Conservation (phyloP, 2,888 invertebrate species). For the Cotesia congregata region DNA sequence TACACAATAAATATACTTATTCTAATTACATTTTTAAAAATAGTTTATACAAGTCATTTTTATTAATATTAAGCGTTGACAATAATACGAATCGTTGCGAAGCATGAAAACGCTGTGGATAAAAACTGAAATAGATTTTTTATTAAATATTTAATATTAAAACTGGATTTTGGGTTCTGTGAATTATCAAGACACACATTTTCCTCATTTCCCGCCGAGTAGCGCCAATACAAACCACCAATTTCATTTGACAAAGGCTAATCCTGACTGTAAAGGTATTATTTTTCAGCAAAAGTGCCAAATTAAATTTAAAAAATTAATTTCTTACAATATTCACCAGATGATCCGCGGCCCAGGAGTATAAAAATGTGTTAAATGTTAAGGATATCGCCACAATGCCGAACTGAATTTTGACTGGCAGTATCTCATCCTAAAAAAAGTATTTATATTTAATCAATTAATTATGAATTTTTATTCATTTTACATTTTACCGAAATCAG, state of each 20-base stretch:
- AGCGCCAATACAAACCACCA: no score
- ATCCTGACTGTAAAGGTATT: no score
- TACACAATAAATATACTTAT: no score
- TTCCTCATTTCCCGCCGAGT: no score
- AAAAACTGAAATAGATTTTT: conserved; percentile 50
- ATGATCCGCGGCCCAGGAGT: conserved; percentile 47
- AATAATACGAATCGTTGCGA: conserved; percentile 48
- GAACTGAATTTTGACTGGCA: conserved; percentile 43
- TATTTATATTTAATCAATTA: no score
- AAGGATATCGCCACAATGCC: conserved; percentile 32
- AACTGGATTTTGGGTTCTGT: not conserved
- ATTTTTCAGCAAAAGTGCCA: no score
- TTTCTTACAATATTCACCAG: conserved; percentile 22
- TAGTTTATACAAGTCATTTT: no score
- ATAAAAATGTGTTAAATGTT: conserved; percentile 40
- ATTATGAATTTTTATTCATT: no score
- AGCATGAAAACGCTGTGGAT: conserved; percentile 48
- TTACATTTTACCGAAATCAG: no score
- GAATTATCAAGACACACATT: not conserved
- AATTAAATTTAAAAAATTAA: no score
- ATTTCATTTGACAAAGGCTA: not conserved
- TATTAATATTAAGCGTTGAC: conserved; percentile 23
- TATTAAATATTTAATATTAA: no score
- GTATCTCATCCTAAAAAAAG: conserved; percentile 40
- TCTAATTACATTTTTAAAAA: no score